Base-by-base conservation (phyloP, 2,797 vertebrate genomes). In the Parambassis ranga region DNA sequence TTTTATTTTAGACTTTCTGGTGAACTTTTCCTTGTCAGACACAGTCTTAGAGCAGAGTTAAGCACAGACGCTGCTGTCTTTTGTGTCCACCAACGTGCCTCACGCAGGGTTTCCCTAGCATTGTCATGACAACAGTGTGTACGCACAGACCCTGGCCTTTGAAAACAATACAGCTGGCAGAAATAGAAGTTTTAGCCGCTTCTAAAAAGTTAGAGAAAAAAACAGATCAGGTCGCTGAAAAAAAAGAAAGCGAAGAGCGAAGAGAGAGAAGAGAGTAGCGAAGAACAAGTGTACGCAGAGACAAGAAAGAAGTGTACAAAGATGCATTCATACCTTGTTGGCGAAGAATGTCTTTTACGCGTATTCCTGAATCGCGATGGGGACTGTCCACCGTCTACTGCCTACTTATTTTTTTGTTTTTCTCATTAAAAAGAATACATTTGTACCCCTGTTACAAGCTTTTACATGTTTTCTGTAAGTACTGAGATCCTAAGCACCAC, bases 121-220 rank as follows among this genome's bases (percentile, higher is more conserved):
- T 90, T 78, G 91, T 89, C 91, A 92, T 92, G 91, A 91, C 91
- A 92, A 92, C 91, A 79, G 87, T 73, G 84, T 82, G 80, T 77
- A 77, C 72, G 72, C 81, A 72, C 69, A 68, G 75, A 79, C 69
- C 69, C 62, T 57, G 61, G 77, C 75, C 50, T 36, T 49, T 76
- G 58, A 47, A 87, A 74, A 87, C 90, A 85, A 89, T 78, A 65
- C 78, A 70, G 16, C 24, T 42, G 48, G 13, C 22, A 46, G 62
- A 63, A 24, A 38, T 60, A 69, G 16, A 33, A 60, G 26, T 58
- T 60, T 27, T 1, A 14, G 22, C 15, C 3, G 19, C 13, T 37
- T 56, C 27, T 43, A 15, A 28, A 32, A 50, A 46, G 32, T 55
- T 70, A n/a, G 7, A 10, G 5, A 7, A 7, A 9, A 20, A 46